phyloP scores from a whole-genome alignment of 2,888 invertebrate genomes.

The Drosophila incognita region DNA sequence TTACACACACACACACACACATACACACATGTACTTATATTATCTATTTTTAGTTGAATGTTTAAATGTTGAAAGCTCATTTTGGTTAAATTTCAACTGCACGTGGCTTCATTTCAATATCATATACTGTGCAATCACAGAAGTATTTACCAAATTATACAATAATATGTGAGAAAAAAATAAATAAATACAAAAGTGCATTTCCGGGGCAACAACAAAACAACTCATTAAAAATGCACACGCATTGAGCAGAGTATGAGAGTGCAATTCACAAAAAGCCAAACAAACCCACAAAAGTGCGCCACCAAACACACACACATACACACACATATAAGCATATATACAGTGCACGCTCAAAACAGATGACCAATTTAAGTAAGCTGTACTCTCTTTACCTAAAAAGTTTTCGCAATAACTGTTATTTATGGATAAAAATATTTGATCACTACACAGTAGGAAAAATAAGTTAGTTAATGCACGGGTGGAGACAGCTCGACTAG shows the following conservation, averaged over 20 bases:
- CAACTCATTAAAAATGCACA: slow-evolving; percentile 62
- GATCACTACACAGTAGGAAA: neutral
- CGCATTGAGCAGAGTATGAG: slow-evolving; percentile 37
- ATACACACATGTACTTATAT: slow-evolving; percentile 11
- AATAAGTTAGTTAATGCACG: neutral
- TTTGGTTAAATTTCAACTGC: neutral
- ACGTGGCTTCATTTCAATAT: slow-evolving; percentile 22
- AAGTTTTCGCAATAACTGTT: neutral
- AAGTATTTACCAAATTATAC: slow-evolving; percentile 31
- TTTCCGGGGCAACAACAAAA: slow-evolving; percentile 24
- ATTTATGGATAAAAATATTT: neutral
- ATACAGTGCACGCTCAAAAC: neutral
- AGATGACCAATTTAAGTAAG: neutral
- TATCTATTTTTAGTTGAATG: slow-evolving; percentile 30
- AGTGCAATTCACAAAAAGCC: slow-evolving; percentile 40
- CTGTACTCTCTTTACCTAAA: neutral
- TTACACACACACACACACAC: slow-evolving; percentile 22
- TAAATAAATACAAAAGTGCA: slow-evolving; percentile 45
- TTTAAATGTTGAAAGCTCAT: slow-evolving; percentile 12
- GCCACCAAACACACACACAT: neutral
- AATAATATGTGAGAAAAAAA: neutral
- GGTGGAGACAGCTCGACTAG: neutral
- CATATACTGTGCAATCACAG: slow-evolving; percentile 27
- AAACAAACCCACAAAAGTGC: slow-evolving; percentile 47
- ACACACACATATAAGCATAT: neutral